Percentiles rank a stretch among this genome's conserved stretches.
Conservation (phyloP, 2,888 invertebrate species). For the Coecobrya sp. region DNA sequence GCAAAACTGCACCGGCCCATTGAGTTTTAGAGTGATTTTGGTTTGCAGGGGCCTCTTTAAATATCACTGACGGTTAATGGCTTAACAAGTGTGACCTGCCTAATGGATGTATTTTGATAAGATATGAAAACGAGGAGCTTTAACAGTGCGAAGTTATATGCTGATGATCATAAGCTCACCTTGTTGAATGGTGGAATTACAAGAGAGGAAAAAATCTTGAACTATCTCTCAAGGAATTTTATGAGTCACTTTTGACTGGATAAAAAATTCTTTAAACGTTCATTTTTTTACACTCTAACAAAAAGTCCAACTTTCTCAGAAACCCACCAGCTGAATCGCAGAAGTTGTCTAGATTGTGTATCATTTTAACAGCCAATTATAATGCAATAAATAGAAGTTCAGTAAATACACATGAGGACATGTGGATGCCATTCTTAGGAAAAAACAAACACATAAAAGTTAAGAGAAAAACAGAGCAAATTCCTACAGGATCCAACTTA, state of each 20-base stretch:
- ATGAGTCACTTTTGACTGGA: conserved; percentile 52
- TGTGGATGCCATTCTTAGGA: neutral
- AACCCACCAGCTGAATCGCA: neutral
- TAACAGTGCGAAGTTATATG: no score
- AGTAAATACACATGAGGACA: conserved; percentile 21
- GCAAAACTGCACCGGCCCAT: no score
- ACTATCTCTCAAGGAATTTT: conserved; percentile 8
- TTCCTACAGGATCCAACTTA: neutral
- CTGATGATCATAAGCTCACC: no score
- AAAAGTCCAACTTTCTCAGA: conserved; percentile 7
- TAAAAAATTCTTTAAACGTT: conserved; percentile 19
- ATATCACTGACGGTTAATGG: no score
- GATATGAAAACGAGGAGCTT: no score
- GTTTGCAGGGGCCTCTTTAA: neutral
- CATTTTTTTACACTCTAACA: neutral
- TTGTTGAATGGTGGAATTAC: no score
- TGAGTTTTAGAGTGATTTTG: no score
- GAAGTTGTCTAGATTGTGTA: conserved; percentile 31
- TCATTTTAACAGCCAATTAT: conserved; percentile 56
- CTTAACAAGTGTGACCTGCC: no score
- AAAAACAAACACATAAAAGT: conserved; percentile 23
- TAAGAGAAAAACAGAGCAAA: neutral
- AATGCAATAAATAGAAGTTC: conserved; percentile 16
- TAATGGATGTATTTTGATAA: no score
- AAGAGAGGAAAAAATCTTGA: conserved; percentile 15